Evolutionary conservation across 2,888 invertebrate species (phyloP).

Genomic region (Melieria omissa): DNA sequence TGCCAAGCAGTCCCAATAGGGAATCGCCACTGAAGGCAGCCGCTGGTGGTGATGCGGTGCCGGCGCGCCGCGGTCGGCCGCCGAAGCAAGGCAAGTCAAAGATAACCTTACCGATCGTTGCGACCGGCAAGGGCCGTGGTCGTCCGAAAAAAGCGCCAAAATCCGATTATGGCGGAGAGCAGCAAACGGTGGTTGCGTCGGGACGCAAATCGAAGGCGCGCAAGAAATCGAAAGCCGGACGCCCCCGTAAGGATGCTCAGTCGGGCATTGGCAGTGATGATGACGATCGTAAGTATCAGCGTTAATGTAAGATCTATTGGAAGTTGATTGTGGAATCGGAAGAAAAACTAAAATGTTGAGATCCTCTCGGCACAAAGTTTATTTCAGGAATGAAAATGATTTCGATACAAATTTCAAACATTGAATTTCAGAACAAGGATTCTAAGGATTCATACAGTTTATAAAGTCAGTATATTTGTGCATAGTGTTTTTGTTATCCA

Average conservation of each 20-base stretch:
- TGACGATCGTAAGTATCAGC: slow-evolving; percentile 45
- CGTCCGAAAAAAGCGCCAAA: slow-evolving; percentile 35
- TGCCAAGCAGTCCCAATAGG: too few species aligned
- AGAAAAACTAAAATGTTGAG: too few species aligned
- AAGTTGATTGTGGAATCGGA: too few species aligned
- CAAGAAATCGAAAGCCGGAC: not conserved
- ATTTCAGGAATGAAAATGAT: too few species aligned
- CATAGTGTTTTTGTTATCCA: too few species aligned
- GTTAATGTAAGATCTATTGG: not conserved
- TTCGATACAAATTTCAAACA: too few species aligned
- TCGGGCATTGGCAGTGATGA: slow-evolving; percentile 49
- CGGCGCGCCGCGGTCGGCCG: slow-evolving; percentile 9
- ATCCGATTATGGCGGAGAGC: slow-evolving; percentile 25
- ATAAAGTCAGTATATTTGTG: too few species aligned
- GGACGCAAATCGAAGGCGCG: not conserved
- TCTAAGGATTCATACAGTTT: too few species aligned
- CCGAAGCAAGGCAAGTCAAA: slow-evolving; percentile 12
- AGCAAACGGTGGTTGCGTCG: not conserved
- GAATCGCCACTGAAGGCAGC: too few species aligned
- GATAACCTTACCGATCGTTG: not conserved
- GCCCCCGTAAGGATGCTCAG: slow-evolving; percentile 20
- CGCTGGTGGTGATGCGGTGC: not conserved
- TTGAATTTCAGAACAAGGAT: too few species aligned
- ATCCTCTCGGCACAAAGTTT: too few species aligned
- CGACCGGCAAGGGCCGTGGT: slow-evolving; percentile 40